Percentiles rank a stretch among this genome's conserved stretches.
phyloP scores from a whole-genome alignment of 2,797 vertebrate genomes.

The Sebastes taczanowskii region DNA sequence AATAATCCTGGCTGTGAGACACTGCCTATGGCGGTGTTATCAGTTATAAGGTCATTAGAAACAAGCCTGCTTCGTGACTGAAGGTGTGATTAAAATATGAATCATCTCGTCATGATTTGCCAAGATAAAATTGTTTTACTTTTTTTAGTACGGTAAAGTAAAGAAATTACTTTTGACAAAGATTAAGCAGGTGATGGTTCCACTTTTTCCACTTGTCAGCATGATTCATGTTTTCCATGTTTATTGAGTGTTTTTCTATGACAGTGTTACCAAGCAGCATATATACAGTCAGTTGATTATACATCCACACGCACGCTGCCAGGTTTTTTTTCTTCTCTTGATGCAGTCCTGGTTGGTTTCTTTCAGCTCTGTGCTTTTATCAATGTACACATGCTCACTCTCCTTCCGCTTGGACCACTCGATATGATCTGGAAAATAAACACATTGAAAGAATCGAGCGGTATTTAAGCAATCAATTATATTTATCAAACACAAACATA shows the following conservation, averaged over 20 bases:
- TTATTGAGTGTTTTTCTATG: constrained; percentile 34
- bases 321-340: constrained; percentile 28
- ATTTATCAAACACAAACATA: constrained; percentile 23
- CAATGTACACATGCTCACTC: neutral
- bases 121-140: constrained; percentile 35
- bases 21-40: constrained; percentile 10
- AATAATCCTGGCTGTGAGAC: constrained; percentile 24
- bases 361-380: neutral
- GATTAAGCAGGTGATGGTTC: constrained; percentile 19
- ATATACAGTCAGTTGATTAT: constrained; percentile 4
- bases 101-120: constrained; percentile 39
- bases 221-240: constrained; percentile 42
- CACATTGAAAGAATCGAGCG: constrained; percentile 14
- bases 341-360: constrained; percentile 11
- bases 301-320: constrained; percentile 22
- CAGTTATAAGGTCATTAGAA: constrained; percentile 28
- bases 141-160: constrained; percentile 21
- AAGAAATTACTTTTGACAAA: constrained; percentile 38
- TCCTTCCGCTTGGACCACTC: constrained; percentile 47
- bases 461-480: constrained; percentile 21
- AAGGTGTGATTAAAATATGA: constrained; percentile 46
- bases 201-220: constrained; percentile 7
- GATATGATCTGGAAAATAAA: constrained; percentile 68
- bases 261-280: constrained; percentile 39
- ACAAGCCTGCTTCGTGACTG: constrained; percentile 3